Conservation (phyloP, 2,888 invertebrate genomes). For the Nymphalis c-album region DNA sequence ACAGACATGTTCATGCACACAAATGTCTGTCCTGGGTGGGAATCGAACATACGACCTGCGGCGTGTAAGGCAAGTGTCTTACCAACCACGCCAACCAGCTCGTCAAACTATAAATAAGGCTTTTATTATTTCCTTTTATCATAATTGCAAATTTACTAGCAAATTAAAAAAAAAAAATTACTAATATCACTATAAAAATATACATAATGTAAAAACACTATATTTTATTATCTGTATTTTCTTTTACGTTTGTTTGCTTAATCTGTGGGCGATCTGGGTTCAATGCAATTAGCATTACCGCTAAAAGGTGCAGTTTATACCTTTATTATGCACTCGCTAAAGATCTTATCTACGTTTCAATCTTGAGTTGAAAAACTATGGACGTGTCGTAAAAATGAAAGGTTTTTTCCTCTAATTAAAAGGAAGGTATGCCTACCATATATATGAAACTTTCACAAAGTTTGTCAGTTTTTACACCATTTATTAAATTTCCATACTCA, state of each 20-base stretch:
- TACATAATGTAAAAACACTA: background rate
- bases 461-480: too few species aligned
- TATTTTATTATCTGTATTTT: slow-evolving; percentile 7
- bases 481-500: too few species aligned
- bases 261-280: slow-evolving; percentile 12
- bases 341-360: slow-evolving; percentile 10
- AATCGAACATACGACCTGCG: too few species aligned
- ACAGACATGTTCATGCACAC: too few species aligned
- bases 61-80: too few species aligned
- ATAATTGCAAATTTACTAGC: too few species aligned
- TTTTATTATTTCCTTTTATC: too few species aligned
- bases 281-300: slow-evolving; percentile 29
- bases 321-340: slow-evolving; percentile 28
- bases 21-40: too few species aligned
- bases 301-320: slow-evolving; percentile 24
- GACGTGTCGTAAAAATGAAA: background rate
- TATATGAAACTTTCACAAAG: too few species aligned
- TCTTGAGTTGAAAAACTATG: slow-evolving; percentile 1
- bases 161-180: too few species aligned
- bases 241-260: background rate
- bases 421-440: background rate
- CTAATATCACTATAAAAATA: background rate
- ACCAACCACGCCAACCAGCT: too few species aligned
- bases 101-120: too few species aligned
- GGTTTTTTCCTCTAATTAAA: slow-evolving; percentile 1